Percentiles rank a stretch among this genome's conserved stretches.
Evolutionary conservation across 2,113 vertebrate genomes (phyloP).

Genomic region (Manacus vitellinus): DNA sequence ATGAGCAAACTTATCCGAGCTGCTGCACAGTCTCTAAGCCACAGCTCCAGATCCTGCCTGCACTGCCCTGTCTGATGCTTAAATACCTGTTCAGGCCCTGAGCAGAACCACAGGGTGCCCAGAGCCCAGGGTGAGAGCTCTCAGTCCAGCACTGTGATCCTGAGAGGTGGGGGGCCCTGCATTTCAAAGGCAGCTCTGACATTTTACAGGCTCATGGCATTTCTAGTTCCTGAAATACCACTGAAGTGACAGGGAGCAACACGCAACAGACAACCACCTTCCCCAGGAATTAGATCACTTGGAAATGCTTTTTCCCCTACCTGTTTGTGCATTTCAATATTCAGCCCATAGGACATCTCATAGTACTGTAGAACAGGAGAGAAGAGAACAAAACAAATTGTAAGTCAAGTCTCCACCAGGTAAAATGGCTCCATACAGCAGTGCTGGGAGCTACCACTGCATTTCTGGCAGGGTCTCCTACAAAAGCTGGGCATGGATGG

Average conservation of each 20-base stretch:
- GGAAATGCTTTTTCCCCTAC: conserved; percentile 62
- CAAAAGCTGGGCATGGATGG: background rate
- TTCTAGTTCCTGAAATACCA: background rate
- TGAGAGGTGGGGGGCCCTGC: background rate
- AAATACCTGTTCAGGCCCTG: background rate
- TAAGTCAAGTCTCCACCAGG: background rate
- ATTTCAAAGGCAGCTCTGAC: background rate
- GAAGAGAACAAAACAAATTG: background rate
- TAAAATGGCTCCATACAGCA: background rate
- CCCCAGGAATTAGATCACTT: background rate
- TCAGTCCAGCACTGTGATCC: background rate
- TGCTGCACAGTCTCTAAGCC: background rate
- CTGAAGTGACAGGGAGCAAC: background rate
- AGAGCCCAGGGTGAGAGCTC: background rate
- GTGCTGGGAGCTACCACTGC: background rate
- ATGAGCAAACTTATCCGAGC: background rate
- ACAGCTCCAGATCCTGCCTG: background rate
- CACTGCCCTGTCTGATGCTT: background rate
- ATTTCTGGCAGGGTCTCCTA: background rate
- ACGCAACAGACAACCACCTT: background rate
- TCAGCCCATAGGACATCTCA: conserved; percentile 96
- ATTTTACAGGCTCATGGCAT: background rate
- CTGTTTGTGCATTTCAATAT: conserved; percentile 99
- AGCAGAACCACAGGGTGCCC: background rate
- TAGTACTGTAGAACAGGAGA: conserved; percentile 81